phyloP scores from a whole-genome alignment of 2,888 invertebrate species.

The Cheilosia impressa region DNA sequence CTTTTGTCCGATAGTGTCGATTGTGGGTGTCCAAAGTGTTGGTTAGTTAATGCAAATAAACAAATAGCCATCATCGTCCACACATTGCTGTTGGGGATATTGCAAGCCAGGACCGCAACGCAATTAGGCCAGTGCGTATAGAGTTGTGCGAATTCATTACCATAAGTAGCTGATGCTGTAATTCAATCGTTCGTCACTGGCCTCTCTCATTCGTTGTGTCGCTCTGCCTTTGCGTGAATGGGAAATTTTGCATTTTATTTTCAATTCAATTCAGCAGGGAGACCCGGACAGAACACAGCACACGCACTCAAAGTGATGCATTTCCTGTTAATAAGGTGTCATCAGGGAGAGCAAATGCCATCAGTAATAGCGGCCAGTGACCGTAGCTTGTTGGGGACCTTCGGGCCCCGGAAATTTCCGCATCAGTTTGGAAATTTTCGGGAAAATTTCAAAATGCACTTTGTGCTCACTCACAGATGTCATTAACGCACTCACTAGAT shows the following conservation, averaged over 20 bases:
- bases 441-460: slow-evolving; percentile 70
- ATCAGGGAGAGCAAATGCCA: slow-evolving; percentile 62
- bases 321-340: slow-evolving; percentile 72
- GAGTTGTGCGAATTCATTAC: slow-evolving; percentile 71
- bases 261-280: slow-evolving; percentile 60
- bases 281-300: neutral
- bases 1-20: slow-evolving; percentile 57
- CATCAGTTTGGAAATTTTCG: slow-evolving; percentile 63
- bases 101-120: slow-evolving; percentile 52
- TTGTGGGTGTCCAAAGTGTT: slow-evolving; percentile 67
- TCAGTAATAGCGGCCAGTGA: slow-evolving; percentile 41
- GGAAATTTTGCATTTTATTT: slow-evolving; percentile 65
- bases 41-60: slow-evolving; percentile 71
- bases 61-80: slow-evolving; percentile 70
- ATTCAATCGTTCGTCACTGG: slow-evolving; percentile 61
- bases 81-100: slow-evolving; percentile 18
- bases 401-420: slow-evolving; percentile 54
- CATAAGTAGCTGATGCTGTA: slow-evolving; percentile 74
- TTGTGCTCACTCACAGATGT: slow-evolving; percentile 64
- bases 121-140: slow-evolving; percentile 66
- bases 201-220: neutral
- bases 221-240: slow-evolving; percentile 23
- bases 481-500: slow-evolving; percentile 52
- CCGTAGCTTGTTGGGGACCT: slow-evolving; percentile 22
- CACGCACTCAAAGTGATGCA: slow-evolving; percentile 68